Base-by-base conservation (phyloP, 2,888 invertebrate genomes). In the Taphrorychus bicolor region DNA sequence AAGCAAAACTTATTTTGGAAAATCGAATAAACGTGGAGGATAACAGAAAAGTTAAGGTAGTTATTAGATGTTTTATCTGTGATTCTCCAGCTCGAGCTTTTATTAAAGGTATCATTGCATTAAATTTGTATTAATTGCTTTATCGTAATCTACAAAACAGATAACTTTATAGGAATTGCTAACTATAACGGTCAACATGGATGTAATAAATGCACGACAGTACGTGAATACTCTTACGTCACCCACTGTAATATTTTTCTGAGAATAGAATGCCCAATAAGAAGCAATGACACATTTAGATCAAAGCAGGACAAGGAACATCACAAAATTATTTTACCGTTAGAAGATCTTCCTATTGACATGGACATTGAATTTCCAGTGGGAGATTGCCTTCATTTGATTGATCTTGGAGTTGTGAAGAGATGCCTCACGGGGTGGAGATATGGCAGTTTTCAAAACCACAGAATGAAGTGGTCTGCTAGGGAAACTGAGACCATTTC, bases 1-100 rank as follows among this genome's bases (percentile, higher is more conserved):
- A 73, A 57, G 59, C 63, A n/a, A 63, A 66, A 69, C 53, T 32
- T 24, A 17, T 73, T 24, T 58, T 62, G 22, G 53, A 42, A 57
- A 42, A 41, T 11, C 61, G 57, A 61, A 45, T 70, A 24, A 17
- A 18, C 19, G 24, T 72, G 14, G 41, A 66, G 49, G 51, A 70
- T 45, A 49, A 40, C 21, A 21, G 4, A n/a, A 7, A 24, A 45
- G 23, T 70, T 40, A 7, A 24, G 23, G 42, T 72, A 16, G 60
- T 60, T 56, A 48, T 73, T 14, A 41, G 70, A 70, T 67, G 67
- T 23, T 71, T 72, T 54, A 63, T 73, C 24, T 71, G 65, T 52
- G 72, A 73, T 45, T 71, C 72, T 9, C 70, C 70, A 9, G 72
- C 72, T n/a, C 66, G 72, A 60, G 72, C 69, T n/a, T 72, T 73